Conservation (phyloP, 1,140 invertebrate genomes). For the Listronotus oregonensis region DNA sequence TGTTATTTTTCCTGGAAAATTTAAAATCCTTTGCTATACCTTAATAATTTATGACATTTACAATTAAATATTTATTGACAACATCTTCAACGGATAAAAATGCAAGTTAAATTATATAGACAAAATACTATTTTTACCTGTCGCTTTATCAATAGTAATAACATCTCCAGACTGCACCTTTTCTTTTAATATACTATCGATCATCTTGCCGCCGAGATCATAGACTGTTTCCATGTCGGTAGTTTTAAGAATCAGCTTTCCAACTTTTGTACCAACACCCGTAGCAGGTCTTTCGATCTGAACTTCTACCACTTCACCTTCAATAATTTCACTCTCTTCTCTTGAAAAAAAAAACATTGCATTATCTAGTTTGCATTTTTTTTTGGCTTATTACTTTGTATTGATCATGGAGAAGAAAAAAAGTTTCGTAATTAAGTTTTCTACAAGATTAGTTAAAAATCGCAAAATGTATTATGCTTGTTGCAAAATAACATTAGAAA, state of each 20-base stretch:
- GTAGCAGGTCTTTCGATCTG: constrained; percentile 94
- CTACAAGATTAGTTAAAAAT: too few relatives aligned
- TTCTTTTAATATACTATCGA: constrained; percentile 95
- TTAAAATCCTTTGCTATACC: too few relatives aligned
- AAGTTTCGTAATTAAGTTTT: too few relatives aligned
- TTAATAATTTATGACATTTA: too few relatives aligned
- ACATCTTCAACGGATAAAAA: too few relatives aligned
- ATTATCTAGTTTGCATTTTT: too few relatives aligned
- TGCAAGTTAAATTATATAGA: too few relatives aligned
- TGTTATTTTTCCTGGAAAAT: constrained; percentile 79
- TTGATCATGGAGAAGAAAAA: too few relatives aligned
- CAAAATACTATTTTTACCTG: constrained; percentile 62
- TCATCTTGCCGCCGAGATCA: constrained; percentile 98
- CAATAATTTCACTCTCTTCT: constrained; percentile 98
- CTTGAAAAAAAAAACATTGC: constrained; percentile 59
- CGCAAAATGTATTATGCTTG: too few relatives aligned
- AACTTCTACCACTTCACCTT: constrained; percentile 98
- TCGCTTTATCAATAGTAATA: constrained; percentile 97
- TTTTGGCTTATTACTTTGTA: too few relatives aligned
- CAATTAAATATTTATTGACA: too few relatives aligned
- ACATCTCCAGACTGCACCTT: constrained; percentile 97
- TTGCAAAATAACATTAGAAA: too few relatives aligned
- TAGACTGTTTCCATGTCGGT: constrained; percentile 99
- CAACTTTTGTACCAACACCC: constrained; percentile 86
- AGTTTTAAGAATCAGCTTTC: constrained; percentile 96